A percentile compares a stretch with the other conserved stretches of the same genome.
Evolutionary conservation across 2,797 vertebrate genomes (phyloP).

Genomic region (Girardinus metallicus): DNA sequence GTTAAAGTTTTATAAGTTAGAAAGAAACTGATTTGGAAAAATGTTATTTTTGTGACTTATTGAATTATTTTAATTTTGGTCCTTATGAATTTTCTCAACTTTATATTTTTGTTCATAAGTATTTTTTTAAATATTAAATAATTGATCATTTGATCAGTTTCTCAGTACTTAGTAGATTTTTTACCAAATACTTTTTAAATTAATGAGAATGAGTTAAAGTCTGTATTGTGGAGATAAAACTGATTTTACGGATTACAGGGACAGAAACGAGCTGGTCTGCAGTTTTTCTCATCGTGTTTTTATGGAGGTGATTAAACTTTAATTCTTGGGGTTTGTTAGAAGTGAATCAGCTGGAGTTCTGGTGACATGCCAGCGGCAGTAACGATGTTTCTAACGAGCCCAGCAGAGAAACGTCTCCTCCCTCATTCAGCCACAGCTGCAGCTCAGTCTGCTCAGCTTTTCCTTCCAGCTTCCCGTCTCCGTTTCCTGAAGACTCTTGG

Average conservation of each 20-base stretch:
- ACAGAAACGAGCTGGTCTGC: not conserved
- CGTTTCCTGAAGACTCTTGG: not conserved
- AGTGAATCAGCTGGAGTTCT: not conserved
- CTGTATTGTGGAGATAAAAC: too few species aligned
- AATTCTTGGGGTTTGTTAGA: not conserved
- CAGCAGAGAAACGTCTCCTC: not conserved
- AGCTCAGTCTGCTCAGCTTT: not conserved
- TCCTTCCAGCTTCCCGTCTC: not conserved
- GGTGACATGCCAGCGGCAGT: not conserved
- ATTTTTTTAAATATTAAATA: too few species aligned
- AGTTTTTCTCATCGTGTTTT: not conserved
- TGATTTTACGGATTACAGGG: not conserved
- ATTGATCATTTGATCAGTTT: too few species aligned
- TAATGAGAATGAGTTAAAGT: not conserved
- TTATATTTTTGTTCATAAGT: too few species aligned
- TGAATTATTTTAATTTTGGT: too few species aligned
- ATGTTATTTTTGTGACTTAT: too few species aligned
- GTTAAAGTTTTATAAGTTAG: too few species aligned
- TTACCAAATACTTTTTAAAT: too few species aligned
- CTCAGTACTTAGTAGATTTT: too few species aligned
- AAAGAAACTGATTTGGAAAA: too few species aligned
- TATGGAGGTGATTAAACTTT: not conserved
- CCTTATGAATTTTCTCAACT: too few species aligned
- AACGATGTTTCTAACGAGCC: not conserved
- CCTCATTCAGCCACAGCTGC: too few species aligned